Conservation (phyloP, 2,888 invertebrate species). For the Tipula unca region DNA sequence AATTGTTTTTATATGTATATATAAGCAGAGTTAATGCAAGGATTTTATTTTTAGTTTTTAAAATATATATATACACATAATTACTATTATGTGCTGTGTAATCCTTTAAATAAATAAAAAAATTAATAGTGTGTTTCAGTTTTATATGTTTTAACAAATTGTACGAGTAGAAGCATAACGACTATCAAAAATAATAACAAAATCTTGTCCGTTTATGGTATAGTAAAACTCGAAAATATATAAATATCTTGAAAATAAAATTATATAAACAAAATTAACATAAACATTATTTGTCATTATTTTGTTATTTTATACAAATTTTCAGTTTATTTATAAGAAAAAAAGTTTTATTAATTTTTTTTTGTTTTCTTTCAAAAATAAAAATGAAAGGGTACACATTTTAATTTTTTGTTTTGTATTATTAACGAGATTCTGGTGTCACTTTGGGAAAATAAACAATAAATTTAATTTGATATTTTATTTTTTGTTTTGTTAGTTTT, state of each 20-base stretch:
- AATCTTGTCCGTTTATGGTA: not conserved
- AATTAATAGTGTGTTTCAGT: not conserved
- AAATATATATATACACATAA: not conserved
- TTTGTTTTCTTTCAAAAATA: not conserved
- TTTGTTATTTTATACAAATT: constrained; percentile 14
- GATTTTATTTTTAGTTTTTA: not conserved
- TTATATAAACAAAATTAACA: not conserved
- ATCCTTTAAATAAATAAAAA: not conserved
- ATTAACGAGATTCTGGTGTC: constrained; percentile 14
- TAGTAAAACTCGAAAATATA: not conserved
- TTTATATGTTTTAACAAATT: not conserved
- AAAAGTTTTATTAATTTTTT: not conserved
- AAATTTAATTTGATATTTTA: not conserved
- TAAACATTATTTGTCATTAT: constrained; percentile 8
- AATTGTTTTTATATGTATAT: not conserved
- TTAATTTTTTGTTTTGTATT: not conserved
- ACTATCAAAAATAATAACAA: not conserved
- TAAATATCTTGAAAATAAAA: not conserved
- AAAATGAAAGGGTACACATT: not conserved
- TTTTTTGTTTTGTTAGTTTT: not conserved
- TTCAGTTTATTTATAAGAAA: not conserved
- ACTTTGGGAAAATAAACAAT: constrained; percentile 8
- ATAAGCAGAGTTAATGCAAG: not conserved
- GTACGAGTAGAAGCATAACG: not conserved
- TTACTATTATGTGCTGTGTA: not conserved